These are phyloP conservation scores for Phengaris alcon DNA, from an alignment of 2,888 invertebrate species.

Conservation along the genomic window DNA sequence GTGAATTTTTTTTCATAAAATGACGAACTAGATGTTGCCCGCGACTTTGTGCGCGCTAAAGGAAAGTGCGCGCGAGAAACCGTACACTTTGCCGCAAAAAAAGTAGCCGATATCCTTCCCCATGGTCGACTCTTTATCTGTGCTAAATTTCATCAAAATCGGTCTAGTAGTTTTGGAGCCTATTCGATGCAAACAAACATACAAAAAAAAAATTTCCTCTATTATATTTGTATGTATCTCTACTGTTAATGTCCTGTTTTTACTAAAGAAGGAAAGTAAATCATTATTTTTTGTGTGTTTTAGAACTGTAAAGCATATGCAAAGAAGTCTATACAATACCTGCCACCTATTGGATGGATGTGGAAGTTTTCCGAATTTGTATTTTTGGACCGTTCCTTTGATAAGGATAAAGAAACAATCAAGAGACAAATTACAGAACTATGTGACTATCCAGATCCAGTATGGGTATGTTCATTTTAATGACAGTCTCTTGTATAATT, in stretches of 20 bases:
- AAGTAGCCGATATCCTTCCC: no score
- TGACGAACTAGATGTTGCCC: no score
- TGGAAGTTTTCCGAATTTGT: constrained; percentile 98
- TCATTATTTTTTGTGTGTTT: constrained; percentile 47
- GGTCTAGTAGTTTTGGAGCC: no score
- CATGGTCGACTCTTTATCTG: no score
- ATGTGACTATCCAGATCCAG: constrained; percentile 92
- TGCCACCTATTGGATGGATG: constrained; percentile 96
- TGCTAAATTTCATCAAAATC: no score
- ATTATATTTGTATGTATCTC: neutral
- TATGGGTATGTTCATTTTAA: constrained; percentile 82
- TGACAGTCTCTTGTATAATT: neutral
- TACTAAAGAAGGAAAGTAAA: neutral
- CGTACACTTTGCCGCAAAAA: no score
- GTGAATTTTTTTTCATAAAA: no score
- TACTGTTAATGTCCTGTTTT: neutral
- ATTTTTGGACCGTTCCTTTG: constrained; percentile 94
- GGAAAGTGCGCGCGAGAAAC: no score
- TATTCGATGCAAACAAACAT: no score
- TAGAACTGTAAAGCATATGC: constrained; percentile 97
- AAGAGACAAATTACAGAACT: constrained; percentile 88
- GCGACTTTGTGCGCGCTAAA: no score
- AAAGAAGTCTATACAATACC: constrained; percentile 93
- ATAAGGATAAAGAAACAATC: constrained; percentile 92
- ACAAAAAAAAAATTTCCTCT: no score